These are phyloP conservation scores for Tupaia chinensis DNA, from an alignment of 2,113 vertebrate genomes.

Conservation along the genomic window DNA sequence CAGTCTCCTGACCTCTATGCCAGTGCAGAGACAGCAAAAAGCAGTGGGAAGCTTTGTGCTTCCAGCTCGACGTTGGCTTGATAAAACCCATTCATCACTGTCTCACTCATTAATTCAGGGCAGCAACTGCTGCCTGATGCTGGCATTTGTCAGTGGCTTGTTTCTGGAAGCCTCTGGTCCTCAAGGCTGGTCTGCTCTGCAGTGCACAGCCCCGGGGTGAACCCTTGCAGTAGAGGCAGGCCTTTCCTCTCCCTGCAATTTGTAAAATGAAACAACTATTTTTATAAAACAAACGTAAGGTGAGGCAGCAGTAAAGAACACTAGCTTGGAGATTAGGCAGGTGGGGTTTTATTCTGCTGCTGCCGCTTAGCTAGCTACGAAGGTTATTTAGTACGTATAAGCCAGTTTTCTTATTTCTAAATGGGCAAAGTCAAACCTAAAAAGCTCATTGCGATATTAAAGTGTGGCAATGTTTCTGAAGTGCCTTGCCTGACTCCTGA, in stretches of 20 bases:
- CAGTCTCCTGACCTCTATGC: not conserved
- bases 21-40: not conserved
- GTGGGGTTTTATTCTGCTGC: not conserved
- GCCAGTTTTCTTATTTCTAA: slow-evolving; percentile 40
- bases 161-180: slow-evolving; percentile 44
- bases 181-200: not conserved
- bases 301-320: not conserved
- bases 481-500: not conserved
- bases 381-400: slow-evolving; percentile 8
- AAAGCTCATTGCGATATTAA: slow-evolving; percentile 26
- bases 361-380: not conserved
- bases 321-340: slow-evolving; percentile 4
- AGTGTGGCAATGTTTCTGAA: slow-evolving; percentile 5
- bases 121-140: not conserved
- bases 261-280: slow-evolving; percentile 25
- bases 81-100: slow-evolving; percentile 47
- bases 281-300: not conserved
- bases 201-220: not conserved
- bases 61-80: not conserved
- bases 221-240: not conserved
- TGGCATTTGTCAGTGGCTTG: slow-evolving; percentile 49
- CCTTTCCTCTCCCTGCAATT: slow-evolving; percentile 17
- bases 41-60: not conserved
- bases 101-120: slow-evolving; percentile 48
- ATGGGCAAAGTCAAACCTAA: slow-evolving; percentile 33